Conservation (phyloP, 2,888 invertebrate species). For the Chouioia cunea region DNA sequence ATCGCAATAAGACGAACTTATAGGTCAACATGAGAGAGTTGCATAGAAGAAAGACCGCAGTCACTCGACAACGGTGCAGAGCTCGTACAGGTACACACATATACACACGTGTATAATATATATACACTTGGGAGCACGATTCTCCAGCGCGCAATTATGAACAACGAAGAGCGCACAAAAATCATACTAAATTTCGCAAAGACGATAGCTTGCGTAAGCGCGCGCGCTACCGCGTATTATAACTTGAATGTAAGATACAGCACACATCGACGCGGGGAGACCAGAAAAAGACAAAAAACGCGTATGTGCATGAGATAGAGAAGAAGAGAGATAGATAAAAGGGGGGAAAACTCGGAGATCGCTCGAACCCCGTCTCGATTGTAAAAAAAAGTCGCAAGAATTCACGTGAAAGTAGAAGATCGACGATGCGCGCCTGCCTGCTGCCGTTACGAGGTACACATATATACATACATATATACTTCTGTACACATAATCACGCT, state of each 20-base stretch:
- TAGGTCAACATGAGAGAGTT: no score
- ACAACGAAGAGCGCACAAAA: slow-evolving; percentile 19
- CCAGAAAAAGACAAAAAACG: not conserved
- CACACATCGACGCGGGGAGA: no score
- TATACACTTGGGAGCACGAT: slow-evolving; percentile 14
- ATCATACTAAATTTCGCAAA: slow-evolving; percentile 39
- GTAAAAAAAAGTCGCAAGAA: slow-evolving; percentile 36
- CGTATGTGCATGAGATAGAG: slow-evolving; percentile 9
- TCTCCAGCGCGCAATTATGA: slow-evolving; percentile 30
- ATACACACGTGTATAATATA: not conserved
- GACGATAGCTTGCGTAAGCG: slow-evolving; percentile 34
- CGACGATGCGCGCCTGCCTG: slow-evolving; percentile 27
- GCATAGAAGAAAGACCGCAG: no score
- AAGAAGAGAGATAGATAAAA: not conserved
- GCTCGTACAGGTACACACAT: not conserved
- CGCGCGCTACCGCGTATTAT: slow-evolving; percentile 1
- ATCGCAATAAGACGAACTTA: no score
- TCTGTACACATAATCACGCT: slow-evolving; percentile 30
- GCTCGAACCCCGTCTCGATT: slow-evolving; percentile 19
- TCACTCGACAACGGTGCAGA: not conserved
- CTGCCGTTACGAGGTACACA: slow-evolving; percentile 15
- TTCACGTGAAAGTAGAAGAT: slow-evolving; percentile 48
- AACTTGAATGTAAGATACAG: not conserved
- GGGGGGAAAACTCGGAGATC: not conserved
- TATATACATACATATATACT: not conserved